Percentiles rank a stretch among this genome's conserved stretches.
Evolutionary conservation across 2,113 vertebrate species (phyloP).

Genomic region (Pseudorectes ferrugineus): DNA sequence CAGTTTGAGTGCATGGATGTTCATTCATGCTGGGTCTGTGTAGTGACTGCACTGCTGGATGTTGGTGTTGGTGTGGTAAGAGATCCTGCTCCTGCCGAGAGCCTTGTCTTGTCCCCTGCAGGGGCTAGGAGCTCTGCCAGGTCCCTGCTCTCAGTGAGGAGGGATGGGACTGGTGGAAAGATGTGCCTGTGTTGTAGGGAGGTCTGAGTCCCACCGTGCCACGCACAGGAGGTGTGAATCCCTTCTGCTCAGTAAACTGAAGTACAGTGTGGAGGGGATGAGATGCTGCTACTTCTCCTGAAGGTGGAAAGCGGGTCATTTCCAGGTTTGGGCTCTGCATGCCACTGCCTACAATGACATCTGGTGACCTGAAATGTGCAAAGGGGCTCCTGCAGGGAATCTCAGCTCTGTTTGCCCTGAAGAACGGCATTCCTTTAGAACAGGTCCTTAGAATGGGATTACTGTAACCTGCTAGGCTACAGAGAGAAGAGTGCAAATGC

Average conservation of each 20-base stretch:
- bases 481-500: background rate
- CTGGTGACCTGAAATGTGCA: background rate
- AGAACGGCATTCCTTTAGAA: background rate
- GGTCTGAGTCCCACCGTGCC: background rate
- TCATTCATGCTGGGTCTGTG: background rate
- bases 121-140: background rate
- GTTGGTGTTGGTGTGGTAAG: background rate
- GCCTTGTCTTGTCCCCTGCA: background rate
- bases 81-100: background rate
- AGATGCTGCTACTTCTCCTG: background rate
- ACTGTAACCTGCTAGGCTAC: background rate
- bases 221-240: background rate
- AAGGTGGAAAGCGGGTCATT: background rate
- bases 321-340: background rate
- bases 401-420: background rate
- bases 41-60: background rate
- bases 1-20: background rate
- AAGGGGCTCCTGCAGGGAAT: background rate
- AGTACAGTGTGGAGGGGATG: background rate
- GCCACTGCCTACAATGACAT: background rate
- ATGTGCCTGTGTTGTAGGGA: background rate
- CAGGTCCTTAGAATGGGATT: background rate
- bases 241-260: background rate
- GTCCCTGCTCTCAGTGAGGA: background rate
- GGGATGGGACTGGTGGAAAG: background rate